Conservation (phyloP, 2,888 invertebrate species). For the Quadroppia sp. region DNA sequence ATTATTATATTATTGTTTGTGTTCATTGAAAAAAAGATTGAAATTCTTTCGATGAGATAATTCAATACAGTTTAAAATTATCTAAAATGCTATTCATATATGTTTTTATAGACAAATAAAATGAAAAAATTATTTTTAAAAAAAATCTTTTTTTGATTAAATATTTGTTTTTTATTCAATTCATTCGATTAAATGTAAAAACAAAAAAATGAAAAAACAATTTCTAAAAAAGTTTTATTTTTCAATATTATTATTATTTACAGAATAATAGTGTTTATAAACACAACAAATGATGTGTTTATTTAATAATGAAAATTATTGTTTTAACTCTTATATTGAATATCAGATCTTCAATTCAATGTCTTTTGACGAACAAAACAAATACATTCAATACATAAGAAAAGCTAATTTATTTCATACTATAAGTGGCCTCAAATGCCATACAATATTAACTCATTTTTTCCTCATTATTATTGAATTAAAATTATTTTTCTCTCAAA, state of each 20-base stretch:
- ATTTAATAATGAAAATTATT: too few species aligned
- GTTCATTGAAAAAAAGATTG: not conserved
- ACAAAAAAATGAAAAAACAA: not conserved
- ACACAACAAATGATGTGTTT: too few species aligned
- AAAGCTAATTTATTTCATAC: not conserved
- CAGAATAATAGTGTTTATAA: too few species aligned
- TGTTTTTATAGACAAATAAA: not conserved
- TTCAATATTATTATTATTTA: not conserved
- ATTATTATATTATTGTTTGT: not conserved
- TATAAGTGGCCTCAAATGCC: not conserved
- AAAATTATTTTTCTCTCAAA: slow-evolving; percentile 23
- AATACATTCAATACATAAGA: not conserved
- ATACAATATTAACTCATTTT: slow-evolving; percentile 23
- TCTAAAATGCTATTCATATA: slow-evolving; percentile 23
- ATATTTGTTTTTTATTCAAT: not conserved
- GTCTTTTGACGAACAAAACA: too few species aligned
- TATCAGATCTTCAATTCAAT: not conserved
- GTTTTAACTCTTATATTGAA: too few species aligned
- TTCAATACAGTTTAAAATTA: slow-evolving; percentile 17
- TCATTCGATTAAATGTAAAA: too few species aligned
- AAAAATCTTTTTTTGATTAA: not conserved
- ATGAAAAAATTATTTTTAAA: not conserved
- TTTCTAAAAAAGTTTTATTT: not conserved
- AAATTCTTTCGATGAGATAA: not conserved
- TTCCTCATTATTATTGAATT: slow-evolving; percentile 11